Base-by-base conservation (phyloP, 1,140 invertebrate species). In the Euborellia annulipes region DNA sequence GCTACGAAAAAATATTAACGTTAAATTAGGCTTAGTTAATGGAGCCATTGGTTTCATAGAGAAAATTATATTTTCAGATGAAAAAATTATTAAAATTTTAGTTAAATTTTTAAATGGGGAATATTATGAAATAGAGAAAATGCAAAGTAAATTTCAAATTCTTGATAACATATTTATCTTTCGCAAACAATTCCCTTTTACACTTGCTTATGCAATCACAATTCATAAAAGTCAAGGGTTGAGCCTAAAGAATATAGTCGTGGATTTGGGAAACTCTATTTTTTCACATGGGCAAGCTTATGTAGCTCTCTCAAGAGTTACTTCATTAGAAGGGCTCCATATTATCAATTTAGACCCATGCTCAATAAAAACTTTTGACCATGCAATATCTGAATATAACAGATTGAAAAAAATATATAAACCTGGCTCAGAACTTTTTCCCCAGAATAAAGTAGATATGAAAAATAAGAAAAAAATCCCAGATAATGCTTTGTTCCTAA, bases 141-240 rank as follows among this genome's bases (percentile, higher is more conserved):
- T 48, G 17, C 42, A 47, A 47, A 46, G 51, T 30, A 59, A 59
- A 48, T 58, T 62, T 55, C 39, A 56, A 54, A 45, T 63, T 21
- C 54, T 58, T 50, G 44, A 55, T 50, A 49, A 42, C 48, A 52
- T 50, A 13, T 62, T 19, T 52, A 48, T 60, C 20, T 47, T 55
- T 22, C 49, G 61, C 41, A 50, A 58, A 48, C 62, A 65, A 53
- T 65, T 62, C 57, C 60, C 62, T 14, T 52, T 62, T 9, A 52
- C 43, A 21, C 34, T 57, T 3, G 60, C 59, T 39, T 63, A 61
- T 54, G 59, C 53, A 11, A 58, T 62, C 22, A 64, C 61, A 18
- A 56, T 65, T 41, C 61, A 64, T 44, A 64, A 62, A 51, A 56
- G 55, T 51, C 61, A 64, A 54, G 60, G 62, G 8, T 47, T 63